phyloP scores from a whole-genome alignment of 2,113 vertebrate genomes.

The Mustela lutreola region DNA sequence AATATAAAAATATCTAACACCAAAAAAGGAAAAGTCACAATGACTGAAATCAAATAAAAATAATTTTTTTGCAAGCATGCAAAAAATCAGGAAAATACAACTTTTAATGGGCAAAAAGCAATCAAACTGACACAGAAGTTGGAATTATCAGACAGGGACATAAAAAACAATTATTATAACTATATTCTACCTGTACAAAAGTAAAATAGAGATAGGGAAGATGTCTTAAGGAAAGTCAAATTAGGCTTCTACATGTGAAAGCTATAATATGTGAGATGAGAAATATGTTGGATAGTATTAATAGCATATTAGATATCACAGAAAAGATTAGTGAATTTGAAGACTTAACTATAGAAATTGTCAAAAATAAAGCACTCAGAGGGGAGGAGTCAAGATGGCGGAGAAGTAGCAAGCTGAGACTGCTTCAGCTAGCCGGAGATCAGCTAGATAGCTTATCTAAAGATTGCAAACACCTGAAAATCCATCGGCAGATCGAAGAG shows the following conservation, averaged over 20 bases:
- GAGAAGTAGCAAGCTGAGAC: no score
- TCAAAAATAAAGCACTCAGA: neutral
- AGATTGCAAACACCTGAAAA: no score
- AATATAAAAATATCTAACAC: neutral
- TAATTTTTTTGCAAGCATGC: neutral
- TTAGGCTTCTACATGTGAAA: neutral
- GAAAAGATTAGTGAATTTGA: constrained; percentile 32
- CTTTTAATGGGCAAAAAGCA: neutral
- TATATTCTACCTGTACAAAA: neutral
- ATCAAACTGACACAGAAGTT: neutral
- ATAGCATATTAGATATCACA: neutral
- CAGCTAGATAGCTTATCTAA: no score
- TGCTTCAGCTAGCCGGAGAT: no score
- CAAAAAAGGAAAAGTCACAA: neutral
- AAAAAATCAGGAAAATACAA: constrained; percentile 32
- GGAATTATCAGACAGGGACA: neutral
- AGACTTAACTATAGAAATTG: neutral
- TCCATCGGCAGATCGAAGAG: no score
- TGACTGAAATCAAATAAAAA: neutral
- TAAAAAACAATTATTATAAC: neutral
- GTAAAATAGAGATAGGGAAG: neutral
- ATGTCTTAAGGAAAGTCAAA: neutral
- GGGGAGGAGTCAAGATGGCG: no score
- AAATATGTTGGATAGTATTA: neutral
- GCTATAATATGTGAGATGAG: neutral